phyloP scores from a whole-genome alignment of 2,113 vertebrate species.

The Physeter macrocephalus region DNA sequence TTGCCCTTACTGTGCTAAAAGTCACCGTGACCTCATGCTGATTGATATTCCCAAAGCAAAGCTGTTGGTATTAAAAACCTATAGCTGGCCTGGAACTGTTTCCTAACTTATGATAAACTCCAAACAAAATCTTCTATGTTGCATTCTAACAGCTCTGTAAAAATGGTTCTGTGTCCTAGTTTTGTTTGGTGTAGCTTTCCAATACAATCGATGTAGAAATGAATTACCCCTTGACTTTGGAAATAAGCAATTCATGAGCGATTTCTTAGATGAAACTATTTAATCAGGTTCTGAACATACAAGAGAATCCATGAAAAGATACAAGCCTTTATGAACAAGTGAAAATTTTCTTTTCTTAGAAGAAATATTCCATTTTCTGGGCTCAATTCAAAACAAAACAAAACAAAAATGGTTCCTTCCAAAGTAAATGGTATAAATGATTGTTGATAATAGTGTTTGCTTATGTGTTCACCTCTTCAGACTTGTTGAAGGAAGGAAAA shows the following conservation, averaged over 20 bases:
- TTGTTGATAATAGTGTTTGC: not conserved
- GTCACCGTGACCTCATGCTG: not conserved
- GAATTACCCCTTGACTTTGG: not conserved
- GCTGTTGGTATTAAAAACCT: not conserved
- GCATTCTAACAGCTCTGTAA: not conserved
- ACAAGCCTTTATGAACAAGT: not conserved
- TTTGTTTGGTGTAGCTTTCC: not conserved
- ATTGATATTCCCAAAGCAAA: not conserved
- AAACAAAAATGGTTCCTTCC: not conserved
- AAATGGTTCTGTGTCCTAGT: not conserved
- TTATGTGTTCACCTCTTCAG: not conserved
- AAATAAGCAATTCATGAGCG: not conserved
- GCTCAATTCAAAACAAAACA: not conserved
- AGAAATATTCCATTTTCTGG: not conserved
- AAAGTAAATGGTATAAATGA: not conserved
- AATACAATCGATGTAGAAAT: not conserved
- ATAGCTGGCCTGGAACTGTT: not conserved
- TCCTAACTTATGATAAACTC: not conserved
- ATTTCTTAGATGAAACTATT: not conserved
- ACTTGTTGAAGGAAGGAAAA: not conserved
- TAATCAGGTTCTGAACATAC: not conserved
- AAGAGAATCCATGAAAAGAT: not conserved
- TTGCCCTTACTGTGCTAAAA: not conserved
- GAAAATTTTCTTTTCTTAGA: not conserved
- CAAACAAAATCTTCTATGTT: not conserved